Evolutionary conservation across 2,888 invertebrate genomes (phyloP), one percentile per base, ranked within the genome.

Genomic region (Drosophila subquinaria): DNA sequence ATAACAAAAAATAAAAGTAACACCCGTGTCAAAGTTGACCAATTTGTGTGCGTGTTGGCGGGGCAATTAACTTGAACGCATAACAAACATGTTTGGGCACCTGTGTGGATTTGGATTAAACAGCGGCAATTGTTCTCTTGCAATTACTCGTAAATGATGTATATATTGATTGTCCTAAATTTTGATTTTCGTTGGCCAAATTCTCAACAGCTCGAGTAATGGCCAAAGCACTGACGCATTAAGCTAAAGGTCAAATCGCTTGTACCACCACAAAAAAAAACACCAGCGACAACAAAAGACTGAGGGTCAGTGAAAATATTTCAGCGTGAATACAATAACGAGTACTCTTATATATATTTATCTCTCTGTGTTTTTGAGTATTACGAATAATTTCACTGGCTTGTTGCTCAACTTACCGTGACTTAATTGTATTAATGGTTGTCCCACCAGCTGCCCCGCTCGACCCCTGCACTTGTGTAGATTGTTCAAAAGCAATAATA

Each of bases 371-470:
- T 59, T 50, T 65, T 4, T 42, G 17, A 38, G 38, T 45, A 27
- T 50, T 35, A 63, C 60, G 43, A 67, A 68, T 48, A 74, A 74
- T 82, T 88, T 88, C 88, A 72, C 76, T 81, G 68, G 82, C 60
- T 69, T 81, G 70, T 65, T 84, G 88, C 80, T 81, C 82, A 84
- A 89, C 92, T 88, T 81, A 92, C 92, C 92, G 82, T 91, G 91
- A 90, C 91, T 92, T 76, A 92, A 91, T 88, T 92, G 92, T 83
- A 92, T 91, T 74, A 92, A 81, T 66, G 92, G 90, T 81, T 92
- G 80, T 55, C 89, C 91, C 78, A 81, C 74, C 74, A 60, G 66
- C 33, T 87, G 85, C 48, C 50, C 65, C 60, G 56, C 27, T 72
- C 72, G 56, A 11, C 63, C 72, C 68, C 23, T 15, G 74, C 78